phyloP scores from a whole-genome alignment of 2,113 vertebrate genomes.

The Eublepharis macularius region DNA sequence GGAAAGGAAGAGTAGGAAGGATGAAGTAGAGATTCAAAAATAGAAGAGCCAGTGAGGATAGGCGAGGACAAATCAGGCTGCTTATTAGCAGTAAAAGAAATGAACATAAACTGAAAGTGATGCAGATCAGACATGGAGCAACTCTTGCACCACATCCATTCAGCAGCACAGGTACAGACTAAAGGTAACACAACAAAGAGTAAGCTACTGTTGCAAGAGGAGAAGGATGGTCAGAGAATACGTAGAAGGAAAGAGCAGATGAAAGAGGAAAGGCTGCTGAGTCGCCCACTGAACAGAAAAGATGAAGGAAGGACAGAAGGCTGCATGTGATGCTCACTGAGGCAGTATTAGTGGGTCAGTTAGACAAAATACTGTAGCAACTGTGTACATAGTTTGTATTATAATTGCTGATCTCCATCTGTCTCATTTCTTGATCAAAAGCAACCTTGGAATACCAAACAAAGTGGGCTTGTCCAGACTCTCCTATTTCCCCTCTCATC shows the following conservation, averaged over 20 bases:
- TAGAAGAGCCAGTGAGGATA: background rate
- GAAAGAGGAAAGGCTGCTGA: background rate
- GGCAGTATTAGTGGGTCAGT: background rate
- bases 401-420: background rate
- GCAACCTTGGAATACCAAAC: conserved; percentile 19
- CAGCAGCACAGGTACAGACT: background rate
- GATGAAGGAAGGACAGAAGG: background rate
- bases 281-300: background rate
- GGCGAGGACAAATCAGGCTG: background rate
- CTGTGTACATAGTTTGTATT: background rate
- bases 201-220: background rate
- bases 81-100: background rate
- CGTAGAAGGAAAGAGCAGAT: background rate
- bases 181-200: background rate
- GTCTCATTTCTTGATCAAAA: conserved; percentile 34
- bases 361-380: background rate
- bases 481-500: conserved; percentile 26
- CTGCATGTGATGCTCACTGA: background rate
- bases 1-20: background rate
- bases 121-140: background rate
- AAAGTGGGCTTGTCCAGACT: background rate
- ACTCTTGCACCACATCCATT: background rate
- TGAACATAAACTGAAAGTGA: background rate
- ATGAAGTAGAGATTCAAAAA: no score
- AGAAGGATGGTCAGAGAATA: background rate